Conservation (phyloP, 2,113 vertebrate genomes). For the Melanocharis versteri region DNA sequence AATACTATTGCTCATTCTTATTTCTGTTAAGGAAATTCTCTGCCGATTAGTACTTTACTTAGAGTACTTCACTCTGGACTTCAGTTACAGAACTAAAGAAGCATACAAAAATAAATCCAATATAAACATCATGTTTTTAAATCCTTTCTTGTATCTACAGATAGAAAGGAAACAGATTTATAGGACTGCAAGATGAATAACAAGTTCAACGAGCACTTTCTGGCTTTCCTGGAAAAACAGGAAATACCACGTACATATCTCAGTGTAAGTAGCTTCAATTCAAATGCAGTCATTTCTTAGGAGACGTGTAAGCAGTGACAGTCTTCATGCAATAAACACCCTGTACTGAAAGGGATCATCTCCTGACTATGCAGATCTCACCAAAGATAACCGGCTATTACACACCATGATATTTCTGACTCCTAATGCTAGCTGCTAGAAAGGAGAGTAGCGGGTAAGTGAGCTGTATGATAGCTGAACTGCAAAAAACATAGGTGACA, state of each 20-base stretch:
- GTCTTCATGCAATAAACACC: not conserved
- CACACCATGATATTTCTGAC: accelerated
- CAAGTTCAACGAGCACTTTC: not conserved
- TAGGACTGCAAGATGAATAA: not conserved
- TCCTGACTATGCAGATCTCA: not conserved
- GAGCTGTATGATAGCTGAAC: accelerated
- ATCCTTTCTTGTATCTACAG: not conserved
- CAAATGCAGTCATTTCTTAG: not conserved
- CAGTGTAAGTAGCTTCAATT: not conserved
- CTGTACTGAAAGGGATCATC: not conserved
- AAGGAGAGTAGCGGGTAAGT: accelerated
- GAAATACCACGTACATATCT: not conserved
- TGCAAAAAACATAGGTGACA: accelerated
- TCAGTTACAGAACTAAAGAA: not conserved
- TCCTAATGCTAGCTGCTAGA: not conserved
- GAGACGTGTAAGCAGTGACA: not conserved
- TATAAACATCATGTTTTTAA: not conserved
- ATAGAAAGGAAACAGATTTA: not conserved
- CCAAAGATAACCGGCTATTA: too few species aligned
- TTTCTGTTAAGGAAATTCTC: not conserved
- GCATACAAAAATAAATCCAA: not conserved
- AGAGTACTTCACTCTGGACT: not conserved
- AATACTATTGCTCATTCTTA: not conserved
- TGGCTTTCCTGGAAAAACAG: not conserved
- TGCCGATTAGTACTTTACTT: not conserved